Evolutionary conservation across 2,888 invertebrate genomes (phyloP).

Genomic region (Lottia gigantea): DNA sequence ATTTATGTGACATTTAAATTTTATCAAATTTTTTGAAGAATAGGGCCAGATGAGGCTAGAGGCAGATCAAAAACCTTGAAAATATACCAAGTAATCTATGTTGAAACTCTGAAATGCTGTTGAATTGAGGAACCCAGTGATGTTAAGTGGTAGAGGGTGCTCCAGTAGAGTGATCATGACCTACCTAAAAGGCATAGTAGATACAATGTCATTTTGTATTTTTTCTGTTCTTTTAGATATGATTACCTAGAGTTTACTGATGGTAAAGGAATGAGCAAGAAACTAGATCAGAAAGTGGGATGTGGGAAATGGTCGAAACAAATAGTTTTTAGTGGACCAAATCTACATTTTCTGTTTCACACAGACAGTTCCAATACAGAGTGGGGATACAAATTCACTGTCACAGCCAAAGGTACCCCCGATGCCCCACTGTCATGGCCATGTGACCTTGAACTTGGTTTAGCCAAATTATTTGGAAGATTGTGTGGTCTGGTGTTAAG

Average conservation of each 20-base stretch:
- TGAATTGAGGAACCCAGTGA: no score
- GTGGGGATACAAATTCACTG: slow-evolving; percentile 68
- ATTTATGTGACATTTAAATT: no score
- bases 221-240: slow-evolving; percentile 47
- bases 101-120: no score
- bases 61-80: no score
- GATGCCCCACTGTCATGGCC: slow-evolving; percentile 63
- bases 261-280: slow-evolving; percentile 57
- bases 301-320: slow-evolving; percentile 63
- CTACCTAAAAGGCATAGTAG: background rate
- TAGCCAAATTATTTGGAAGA: slow-evolving; percentile 59
- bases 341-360: slow-evolving; percentile 64
- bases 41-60: no score
- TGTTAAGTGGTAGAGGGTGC: no score
- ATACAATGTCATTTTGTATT: no score
- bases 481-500: slow-evolving; percentile 61
- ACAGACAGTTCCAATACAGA: slow-evolving; percentile 67
- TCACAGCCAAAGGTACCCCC: slow-evolving; percentile 63
- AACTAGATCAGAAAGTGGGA: slow-evolving; percentile 65
- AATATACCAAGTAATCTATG: no score
- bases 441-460: slow-evolving; percentile 62
- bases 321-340: slow-evolving; percentile 59
- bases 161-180: background rate
- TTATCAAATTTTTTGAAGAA: no score
- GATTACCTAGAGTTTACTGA: slow-evolving; percentile 67